Conservation (phyloP, 2,797 vertebrate species). For the Loriculus beryllinus region DNA sequence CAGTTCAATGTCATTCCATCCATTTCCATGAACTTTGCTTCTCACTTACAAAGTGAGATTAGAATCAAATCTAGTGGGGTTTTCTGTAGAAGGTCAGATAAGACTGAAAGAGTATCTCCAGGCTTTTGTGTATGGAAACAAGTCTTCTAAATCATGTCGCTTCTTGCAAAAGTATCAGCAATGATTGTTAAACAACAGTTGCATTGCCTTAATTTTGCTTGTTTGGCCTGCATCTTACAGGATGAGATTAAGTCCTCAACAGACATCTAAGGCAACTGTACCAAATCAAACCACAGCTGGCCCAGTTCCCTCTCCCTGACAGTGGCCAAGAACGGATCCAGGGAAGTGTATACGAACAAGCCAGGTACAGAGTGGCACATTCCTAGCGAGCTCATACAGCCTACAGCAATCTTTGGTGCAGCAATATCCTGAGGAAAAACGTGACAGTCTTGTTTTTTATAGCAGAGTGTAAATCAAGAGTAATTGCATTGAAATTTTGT, state of each 20-base stretch:
- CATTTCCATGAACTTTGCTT: constrained; percentile 7
- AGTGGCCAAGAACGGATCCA: neutral
- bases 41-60: constrained; percentile 10
- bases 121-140: neutral
- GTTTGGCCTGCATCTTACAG: neutral
- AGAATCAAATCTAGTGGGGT: neutral
- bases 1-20: constrained; percentile 41
- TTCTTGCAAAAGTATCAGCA: neutral
- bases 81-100: constrained; percentile 33
- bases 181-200: neutral
- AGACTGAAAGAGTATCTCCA: constrained; percentile 14
- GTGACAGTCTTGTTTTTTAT: neutral
- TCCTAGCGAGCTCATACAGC: neutral
- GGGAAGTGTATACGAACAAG: neutral
- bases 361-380: neutral
- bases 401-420: neutral
- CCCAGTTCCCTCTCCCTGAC: neutral
- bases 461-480: neutral
- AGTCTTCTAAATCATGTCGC: neutral
- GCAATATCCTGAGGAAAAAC: neutral
- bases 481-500: constrained; percentile 44
- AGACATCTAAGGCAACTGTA: neutral
- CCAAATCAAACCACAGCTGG: neutral
- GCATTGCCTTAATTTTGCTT: neutral
- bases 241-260: neutral